A percentile compares a stretch with the other conserved stretches of the same genome.
Evolutionary conservation across 1,140 invertebrate genomes (phyloP).

Genomic region (Megalonaias nervosa): DNA sequence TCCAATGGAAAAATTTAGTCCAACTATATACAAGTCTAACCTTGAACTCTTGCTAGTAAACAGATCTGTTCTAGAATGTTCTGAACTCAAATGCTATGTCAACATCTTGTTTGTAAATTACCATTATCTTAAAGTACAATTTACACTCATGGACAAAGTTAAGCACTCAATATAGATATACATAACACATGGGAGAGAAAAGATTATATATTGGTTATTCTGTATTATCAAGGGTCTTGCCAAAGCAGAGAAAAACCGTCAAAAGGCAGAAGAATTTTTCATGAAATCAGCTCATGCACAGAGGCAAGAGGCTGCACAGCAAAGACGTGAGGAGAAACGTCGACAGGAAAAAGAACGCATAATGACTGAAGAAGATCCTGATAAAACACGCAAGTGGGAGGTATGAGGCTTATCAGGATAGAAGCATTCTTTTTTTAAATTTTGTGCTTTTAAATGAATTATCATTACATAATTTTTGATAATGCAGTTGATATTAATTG

Average conservation of each 20-base stretch:
- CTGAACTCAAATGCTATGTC: too few relatives aligned
- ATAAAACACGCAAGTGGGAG: slow-evolving; percentile 97
- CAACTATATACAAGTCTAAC: too few relatives aligned
- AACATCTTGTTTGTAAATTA: too few relatives aligned
- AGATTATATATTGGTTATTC: not conserved
- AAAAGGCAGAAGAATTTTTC: slow-evolving; percentile 92
- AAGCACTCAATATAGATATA: too few relatives aligned
- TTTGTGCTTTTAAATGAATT: not conserved
- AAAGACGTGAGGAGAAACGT: slow-evolving; percentile 88
- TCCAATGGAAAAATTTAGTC: too few relatives aligned
- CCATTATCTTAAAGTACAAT: too few relatives aligned
- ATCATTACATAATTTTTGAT: not conserved
- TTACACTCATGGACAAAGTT: too few relatives aligned
- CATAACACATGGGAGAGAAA: not conserved
- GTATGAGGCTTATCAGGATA: slow-evolving; percentile 41
- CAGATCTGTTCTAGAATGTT: too few relatives aligned
- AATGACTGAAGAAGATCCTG: slow-evolving; percentile 92
- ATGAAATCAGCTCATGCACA: slow-evolving; percentile 94
- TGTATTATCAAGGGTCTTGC: slow-evolving; percentile 78
- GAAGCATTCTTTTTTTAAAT: not conserved
- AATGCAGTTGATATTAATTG: not conserved
- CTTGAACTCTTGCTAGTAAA: too few relatives aligned
- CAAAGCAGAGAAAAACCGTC: slow-evolving; percentile 94
- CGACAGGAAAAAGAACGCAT: slow-evolving; percentile 89
- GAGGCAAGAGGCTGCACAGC: slow-evolving; percentile 87